Conservation (phyloP, 2,888 invertebrate species). For the Tipula vernalis region DNA sequence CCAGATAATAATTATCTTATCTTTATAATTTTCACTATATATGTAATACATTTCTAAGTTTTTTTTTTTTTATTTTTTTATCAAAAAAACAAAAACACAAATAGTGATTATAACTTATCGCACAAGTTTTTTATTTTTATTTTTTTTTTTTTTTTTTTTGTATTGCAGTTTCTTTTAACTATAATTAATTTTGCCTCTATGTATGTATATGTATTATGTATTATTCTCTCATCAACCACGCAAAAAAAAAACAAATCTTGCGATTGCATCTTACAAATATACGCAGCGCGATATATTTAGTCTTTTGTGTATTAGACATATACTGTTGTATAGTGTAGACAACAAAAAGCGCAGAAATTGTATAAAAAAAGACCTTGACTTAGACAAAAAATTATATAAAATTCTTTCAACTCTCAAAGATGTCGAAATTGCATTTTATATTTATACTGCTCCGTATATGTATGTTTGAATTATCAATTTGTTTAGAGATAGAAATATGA, state of each 20-base stretch:
- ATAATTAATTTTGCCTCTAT: background rate
- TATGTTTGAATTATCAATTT: background rate
- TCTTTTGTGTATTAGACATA: background rate
- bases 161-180: background rate
- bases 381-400: slow-evolving; percentile 4
- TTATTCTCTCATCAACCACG: background rate
- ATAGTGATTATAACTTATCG: background rate
- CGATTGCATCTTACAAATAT: background rate
- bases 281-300: background rate
- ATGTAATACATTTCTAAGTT: background rate
- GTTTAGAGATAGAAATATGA: background rate
- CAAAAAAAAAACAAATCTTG: background rate
- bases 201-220: background rate
- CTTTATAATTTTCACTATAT: background rate
- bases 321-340: background rate
- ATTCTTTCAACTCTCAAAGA: background rate
- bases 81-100: background rate
- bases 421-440: background rate
- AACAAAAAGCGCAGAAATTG: background rate
- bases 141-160: background rate
- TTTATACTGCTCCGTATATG: background rate
- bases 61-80: background rate
- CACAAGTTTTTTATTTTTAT: background rate
- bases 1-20: background rate
- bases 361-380: background rate